Evolutionary conservation across 2,113 vertebrate species (phyloP), one percentile per base, ranked within the genome.

Genomic region (Paedocypris sp.): DNA sequence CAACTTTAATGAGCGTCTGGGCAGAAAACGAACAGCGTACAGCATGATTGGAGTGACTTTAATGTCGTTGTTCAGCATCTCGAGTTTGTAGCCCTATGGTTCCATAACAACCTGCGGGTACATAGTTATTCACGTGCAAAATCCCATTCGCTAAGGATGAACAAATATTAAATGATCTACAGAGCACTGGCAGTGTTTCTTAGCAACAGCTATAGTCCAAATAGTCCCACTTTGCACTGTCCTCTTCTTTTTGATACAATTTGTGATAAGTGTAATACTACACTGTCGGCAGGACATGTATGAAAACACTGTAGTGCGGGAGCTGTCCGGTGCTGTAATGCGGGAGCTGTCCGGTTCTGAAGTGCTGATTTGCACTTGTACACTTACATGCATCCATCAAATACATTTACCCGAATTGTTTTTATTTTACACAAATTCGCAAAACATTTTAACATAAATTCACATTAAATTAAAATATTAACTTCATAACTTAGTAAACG

Each of bases 101-200:
- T 25, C 41, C 28, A 29, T 29, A 51, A 53, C 57, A 50, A 50
- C 39, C 45, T 38, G 26, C 28, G 50, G 64, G 39, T 52, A 18
- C 38, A 46, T 51, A 35, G 32, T 59, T 51, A 56, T 50, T 48
- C 47, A 45, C 52, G 35, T 49, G 29, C 47, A 60, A 57, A 56
- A 67, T 63, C 47, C 58, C 35, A 71, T 72, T 70, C 48, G 68
- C 52, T 45, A 65, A 53, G 61, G 47, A 50, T 68, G 69, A 73
- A 63, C 60, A 67, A 66, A 23, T 62, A 52, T 67, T 61, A 45
- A 65, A 70, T 60, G 66, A 59, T 64, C 60, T 65, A 48, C 35
- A 61, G 33, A 47, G 23, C 65, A 39, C 45, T 26, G 16, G 58
- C 61, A 59, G 65, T 19, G 60, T 57, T 61, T 61, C 70, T 57